Evolutionary conservation across 2,888 invertebrate genomes (phyloP), one percentile per base, ranked within the genome.

Genomic region (Resseliella maxima): DNA sequence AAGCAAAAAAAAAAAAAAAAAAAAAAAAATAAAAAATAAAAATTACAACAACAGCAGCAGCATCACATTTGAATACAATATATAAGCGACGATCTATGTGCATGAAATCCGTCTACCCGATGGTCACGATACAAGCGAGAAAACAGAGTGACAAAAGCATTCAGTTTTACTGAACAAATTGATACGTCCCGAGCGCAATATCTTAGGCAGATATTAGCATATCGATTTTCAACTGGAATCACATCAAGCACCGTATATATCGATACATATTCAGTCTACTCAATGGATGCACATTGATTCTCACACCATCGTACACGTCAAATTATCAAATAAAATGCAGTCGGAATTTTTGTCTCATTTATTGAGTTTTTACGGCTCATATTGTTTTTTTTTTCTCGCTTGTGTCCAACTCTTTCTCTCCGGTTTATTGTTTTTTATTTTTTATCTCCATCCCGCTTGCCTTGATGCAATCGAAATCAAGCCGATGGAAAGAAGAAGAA

Each of bases 291-390:
- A 59, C 27, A 59, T 24, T 24, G 8, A 15, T 18, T 15, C 72
- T 72, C 72, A 72, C 6, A 31, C 72, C 31, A 31, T 72, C 31
- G 38, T 24, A 12, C 41, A 83, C n/a, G 38, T 83, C 41, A 83
- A 83, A 38, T 83, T 83, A 38, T 83, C 36, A 83, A 83, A 38
- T 83, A 38, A 83, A 83, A 83, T 83, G 38, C 83, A 83, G 36
- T 31, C 24, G 38, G n/a, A 83, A 35, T 10, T 83, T 24, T 36
- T n/a, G 83, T 38, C 36, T 38, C 21, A 38, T 38, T 83, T 38
- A n/a, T 83, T 38, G 83, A 38, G 83, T 38, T 83, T 83, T 36
- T 83, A 38, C 41, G 38, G 31, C 12, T n/a, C 38, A 18, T 38
- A 38, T 83, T 83, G 5, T 72, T 38, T 83, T 83, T 83, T 83